Percentiles rank a stretch among this genome's conserved stretches.
Conservation (phyloP, 2,888 invertebrate genomes). For the Neria commutata region DNA sequence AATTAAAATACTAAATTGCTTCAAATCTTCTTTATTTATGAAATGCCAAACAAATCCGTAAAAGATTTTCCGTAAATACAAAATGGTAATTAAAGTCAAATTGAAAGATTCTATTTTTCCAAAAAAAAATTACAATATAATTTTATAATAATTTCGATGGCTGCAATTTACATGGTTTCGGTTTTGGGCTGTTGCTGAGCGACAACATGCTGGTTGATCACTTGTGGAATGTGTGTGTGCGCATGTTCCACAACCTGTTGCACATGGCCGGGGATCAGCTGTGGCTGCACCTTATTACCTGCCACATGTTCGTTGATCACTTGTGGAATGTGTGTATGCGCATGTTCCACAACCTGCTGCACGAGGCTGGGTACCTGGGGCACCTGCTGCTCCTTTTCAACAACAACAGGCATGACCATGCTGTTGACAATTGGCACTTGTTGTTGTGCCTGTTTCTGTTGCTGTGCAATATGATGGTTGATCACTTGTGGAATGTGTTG, state of each 20-base stretch:
- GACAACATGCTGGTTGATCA: constrained; percentile 42
- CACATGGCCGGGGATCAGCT: constrained; percentile 32
- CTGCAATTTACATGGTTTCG: too few species aligned
- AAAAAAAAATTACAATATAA: too few species aligned
- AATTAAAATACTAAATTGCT: too few species aligned
- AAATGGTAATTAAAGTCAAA: too few species aligned
- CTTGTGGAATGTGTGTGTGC: constrained; percentile 29
- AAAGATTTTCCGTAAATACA: too few species aligned
- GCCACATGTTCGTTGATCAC: background rate
- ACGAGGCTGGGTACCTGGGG: constrained; percentile 15
- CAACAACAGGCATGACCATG: background rate
- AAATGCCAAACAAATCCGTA: too few species aligned
- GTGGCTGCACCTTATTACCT: constrained; percentile 9
- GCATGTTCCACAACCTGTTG: constrained; percentile 28
- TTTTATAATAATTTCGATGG: too few species aligned
- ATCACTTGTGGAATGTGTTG: constrained; percentile 20
- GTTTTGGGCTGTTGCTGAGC: too few species aligned
- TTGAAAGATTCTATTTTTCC: too few species aligned
- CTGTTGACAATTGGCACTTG: background rate
- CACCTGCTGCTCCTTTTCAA: too few species aligned
- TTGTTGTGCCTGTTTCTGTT: constrained; percentile 24
- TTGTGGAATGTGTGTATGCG: constrained; percentile 18
- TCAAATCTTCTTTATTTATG: too few species aligned
- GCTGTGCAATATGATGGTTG: constrained; percentile 26
- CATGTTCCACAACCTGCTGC: constrained; percentile 13